A percentile compares a stretch with the other conserved stretches of the same genome.
These are phyloP conservation scores for Vicugna pacos DNA, from an alignment of 2,113 vertebrate genomes.

Conservation along the genomic window DNA sequence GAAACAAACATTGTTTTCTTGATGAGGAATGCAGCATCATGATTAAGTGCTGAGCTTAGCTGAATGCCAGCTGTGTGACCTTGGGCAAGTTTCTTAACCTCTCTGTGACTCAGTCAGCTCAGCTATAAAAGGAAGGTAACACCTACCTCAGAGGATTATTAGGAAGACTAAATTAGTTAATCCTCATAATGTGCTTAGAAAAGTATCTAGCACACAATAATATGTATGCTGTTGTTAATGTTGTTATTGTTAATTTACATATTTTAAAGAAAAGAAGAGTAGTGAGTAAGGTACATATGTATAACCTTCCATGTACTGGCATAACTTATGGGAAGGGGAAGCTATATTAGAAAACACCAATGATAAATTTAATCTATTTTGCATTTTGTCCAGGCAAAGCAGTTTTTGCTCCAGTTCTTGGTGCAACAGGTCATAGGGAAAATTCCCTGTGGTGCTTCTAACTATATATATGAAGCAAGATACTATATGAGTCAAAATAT, in stretches of 20 bases:
- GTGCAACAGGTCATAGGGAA: not conserved
- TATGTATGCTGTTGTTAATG: not conserved
- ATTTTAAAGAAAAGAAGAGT: not conserved
- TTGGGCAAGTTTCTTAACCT: constrained; percentile 21
- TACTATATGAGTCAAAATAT: not conserved
- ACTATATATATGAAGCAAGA: not conserved
- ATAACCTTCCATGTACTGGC: not conserved
- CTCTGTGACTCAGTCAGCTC: not conserved
- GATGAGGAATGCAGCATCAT: not conserved
- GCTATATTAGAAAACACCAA: not conserved
- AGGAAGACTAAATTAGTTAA: not conserved
- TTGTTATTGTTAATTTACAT: not conserved
- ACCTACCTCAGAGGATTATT: not conserved
- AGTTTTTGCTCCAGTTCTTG: not conserved
- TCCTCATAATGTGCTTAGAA: not conserved
- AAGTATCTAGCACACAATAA: not conserved
- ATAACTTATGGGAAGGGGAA: not conserved
- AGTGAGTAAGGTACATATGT: not conserved
- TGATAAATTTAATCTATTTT: not conserved
- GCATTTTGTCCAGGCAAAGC: not conserved
- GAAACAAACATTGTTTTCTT: not conserved
- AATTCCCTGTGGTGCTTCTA: not conserved
- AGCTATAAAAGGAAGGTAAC: not conserved
- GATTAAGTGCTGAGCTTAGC: not conserved
- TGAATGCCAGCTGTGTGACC: not conserved